Conservation (phyloP, 2,797 vertebrate species). For the Semotilus atromaculatus region DNA sequence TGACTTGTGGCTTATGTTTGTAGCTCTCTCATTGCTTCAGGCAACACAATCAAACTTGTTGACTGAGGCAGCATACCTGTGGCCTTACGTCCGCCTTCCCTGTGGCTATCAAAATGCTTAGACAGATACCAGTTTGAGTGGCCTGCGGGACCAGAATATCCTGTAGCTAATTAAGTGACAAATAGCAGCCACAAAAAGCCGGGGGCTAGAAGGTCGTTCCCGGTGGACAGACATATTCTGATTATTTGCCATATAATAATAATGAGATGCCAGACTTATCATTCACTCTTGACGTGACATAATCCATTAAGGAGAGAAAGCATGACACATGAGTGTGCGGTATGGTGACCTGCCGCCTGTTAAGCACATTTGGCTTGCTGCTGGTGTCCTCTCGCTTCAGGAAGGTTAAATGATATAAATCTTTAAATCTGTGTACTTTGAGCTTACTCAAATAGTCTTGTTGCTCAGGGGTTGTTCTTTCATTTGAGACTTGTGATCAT, state of each 20-base stretch:
- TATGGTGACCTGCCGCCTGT: not conserved
- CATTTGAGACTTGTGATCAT: not conserved
- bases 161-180: constrained; percentile 59
- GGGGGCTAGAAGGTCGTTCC: constrained; percentile 50
- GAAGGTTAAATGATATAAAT: constrained; percentile 40
- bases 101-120: constrained; percentile 42
- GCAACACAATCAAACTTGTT: constrained; percentile 47
- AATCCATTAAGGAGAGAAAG: constrained; percentile 15
- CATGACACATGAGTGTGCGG: not conserved
- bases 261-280: constrained; percentile 55
- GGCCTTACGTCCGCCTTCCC: constrained; percentile 40
- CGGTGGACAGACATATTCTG: constrained; percentile 39
- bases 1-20: constrained; percentile 39
- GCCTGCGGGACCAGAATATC: constrained; percentile 51
- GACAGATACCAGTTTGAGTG: constrained; percentile 38
- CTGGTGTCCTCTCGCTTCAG: constrained; percentile 19
- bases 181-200: constrained; percentile 50
- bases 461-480: not conserved
- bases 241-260: constrained; percentile 52
- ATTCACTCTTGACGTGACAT: constrained; percentile 32
- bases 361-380: constrained; percentile 10
- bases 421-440: not conserved
- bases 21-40: constrained; percentile 4
- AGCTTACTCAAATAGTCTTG: not conserved
- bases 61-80: constrained; percentile 37